Evolutionary conservation across 2,113 vertebrate species (phyloP), one percentile per base, ranked within the genome.

Genomic region (Anoplopoma fimbria): DNA sequence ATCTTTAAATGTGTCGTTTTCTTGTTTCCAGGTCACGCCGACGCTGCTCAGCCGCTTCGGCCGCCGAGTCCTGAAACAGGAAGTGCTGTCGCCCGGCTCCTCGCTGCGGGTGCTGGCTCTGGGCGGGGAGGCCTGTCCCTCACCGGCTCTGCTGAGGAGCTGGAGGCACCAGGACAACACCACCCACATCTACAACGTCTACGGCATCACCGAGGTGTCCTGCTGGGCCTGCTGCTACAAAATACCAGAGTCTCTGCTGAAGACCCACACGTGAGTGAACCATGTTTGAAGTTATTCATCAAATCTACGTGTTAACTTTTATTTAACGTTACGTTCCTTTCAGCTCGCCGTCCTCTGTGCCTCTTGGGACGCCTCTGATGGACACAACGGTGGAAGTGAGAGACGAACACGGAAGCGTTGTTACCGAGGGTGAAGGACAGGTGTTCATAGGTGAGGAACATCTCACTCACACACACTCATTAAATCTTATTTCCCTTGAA

Each of bases 141-240:
- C 88, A 0, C 83, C 96, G 3, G 87, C 82, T 51, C 58, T 96
- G 78, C 90, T 99, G 79, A 95, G 87, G 74, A 95, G 92, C 87
- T 99, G 98, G 98, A 97, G 93, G 86, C 95, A 93, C 53, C 10
- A 95, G 80, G 96, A 96, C 74, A 99, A 99, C 86, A 92, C 87
- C 90, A 99, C 98, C 5, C 83, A 83, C 3, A 92, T 99, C 82
- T 99, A 95, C 92, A 99, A 99, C 90, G 87, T 99, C 51, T 99
- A 99, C 40, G 98, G 98, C 42, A 95, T 98, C 80, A 99, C 98
- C 4, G 98, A 99, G 83, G 98, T 99, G 47, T 99, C 98, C 79
- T 97, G 98, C 91, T 99, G 98, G 98, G 97, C 97, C 9, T 96
- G 93, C 69, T 97, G 91, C 71, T 97, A 96, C 87, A 93, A 79